Conservation (phyloP, 2,113 vertebrate genomes). For the Hippopotamus amphibius region DNA sequence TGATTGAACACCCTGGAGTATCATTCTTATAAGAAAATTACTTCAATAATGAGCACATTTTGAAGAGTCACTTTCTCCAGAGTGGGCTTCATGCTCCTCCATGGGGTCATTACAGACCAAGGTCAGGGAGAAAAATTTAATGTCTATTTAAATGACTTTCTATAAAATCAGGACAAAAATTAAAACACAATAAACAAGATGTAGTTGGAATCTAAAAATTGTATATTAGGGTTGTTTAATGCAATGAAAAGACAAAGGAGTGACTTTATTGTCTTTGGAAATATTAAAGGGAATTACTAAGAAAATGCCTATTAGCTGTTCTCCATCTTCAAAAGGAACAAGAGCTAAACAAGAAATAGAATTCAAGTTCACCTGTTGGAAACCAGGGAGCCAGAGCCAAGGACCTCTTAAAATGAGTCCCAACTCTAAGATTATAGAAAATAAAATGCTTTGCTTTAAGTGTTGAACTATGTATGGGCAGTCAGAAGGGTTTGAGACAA, state of each 20-base stretch:
- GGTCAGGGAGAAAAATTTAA: not conserved
- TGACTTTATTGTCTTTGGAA: not conserved
- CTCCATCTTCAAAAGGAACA: not conserved
- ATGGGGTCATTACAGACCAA: not conserved
- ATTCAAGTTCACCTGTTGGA: not conserved
- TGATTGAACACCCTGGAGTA: not conserved
- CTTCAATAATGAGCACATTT: not conserved
- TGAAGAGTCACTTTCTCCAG: not conserved
- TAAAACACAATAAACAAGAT: not conserved
- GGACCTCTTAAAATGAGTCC: not conserved
- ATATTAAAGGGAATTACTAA: not conserved
- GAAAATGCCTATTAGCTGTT: not conserved
- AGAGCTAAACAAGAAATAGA: not conserved
- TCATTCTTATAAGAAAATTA: not conserved
- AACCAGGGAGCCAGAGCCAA: not conserved
- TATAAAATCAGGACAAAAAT: not conserved
- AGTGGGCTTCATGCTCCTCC: not conserved
- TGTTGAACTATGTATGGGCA: not conserved
- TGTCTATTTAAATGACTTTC: not conserved
- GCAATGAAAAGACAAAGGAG: not conserved
- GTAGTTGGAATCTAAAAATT: not conserved
- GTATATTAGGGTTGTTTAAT: not conserved
- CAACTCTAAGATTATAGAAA: conserved; percentile 15
- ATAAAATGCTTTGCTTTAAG: not conserved
- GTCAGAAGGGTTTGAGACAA: not conserved